These are phyloP conservation scores for Oceanites oceanicus DNA, from an alignment of 2,113 vertebrate genomes.

Conservation along the genomic window DNA sequence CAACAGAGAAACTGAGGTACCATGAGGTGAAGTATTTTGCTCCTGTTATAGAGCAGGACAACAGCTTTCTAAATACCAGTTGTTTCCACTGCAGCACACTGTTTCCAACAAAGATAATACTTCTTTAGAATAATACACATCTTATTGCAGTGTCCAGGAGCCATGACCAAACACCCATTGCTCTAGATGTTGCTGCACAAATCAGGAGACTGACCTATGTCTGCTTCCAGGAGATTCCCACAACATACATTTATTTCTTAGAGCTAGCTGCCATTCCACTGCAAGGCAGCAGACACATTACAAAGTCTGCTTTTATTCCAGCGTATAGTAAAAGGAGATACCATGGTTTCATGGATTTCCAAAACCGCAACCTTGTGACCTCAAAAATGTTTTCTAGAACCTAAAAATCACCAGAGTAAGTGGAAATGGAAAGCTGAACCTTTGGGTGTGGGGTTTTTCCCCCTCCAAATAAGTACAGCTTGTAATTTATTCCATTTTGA, in stretches of 20 bases:
- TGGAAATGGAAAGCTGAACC: not conserved
- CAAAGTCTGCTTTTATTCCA: not conserved
- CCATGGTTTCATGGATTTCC: not conserved
- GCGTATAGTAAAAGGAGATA: not conserved
- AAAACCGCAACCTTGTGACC: not conserved
- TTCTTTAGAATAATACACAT: not conserved
- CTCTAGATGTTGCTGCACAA: not conserved
- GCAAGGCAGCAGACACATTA: not conserved
- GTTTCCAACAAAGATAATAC: not conserved
- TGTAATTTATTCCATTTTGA: no score
- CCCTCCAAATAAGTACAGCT: no score
- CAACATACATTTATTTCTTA: not conserved
- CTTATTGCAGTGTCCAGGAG: not conserved
- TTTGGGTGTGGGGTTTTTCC: not conserved
- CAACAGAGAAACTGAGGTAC: not conserved
- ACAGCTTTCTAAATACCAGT: not conserved
- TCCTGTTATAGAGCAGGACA: not conserved
- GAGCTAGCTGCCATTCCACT: not conserved
- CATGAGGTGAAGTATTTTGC: not conserved
- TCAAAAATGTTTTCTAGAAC: not conserved
- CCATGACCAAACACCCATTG: not conserved
- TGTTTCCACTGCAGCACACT: not conserved
- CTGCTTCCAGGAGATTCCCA: not conserved
- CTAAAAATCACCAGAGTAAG: not conserved
- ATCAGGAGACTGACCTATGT: fast-evolving